A percentile compares a stretch with the other conserved stretches of the same genome.
Conservation (phyloP, 2,113 vertebrate genomes). For the Cricetomys ansorgei region DNA sequence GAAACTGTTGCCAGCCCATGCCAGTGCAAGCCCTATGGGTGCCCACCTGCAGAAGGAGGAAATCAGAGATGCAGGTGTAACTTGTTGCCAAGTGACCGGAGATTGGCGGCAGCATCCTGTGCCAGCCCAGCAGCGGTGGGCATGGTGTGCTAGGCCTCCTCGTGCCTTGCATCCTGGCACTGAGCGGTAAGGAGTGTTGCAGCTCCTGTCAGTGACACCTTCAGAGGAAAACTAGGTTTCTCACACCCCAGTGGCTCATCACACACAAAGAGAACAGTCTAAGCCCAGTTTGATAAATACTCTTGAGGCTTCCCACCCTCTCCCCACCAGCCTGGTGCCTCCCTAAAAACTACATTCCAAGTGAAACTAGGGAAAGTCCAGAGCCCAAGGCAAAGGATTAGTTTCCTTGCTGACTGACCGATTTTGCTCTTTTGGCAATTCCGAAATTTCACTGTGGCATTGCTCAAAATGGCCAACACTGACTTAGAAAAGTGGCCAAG, state of each 20-base stretch:
- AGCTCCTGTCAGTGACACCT: not conserved
- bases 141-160: conserved; percentile 58
- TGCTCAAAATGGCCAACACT: not conserved
- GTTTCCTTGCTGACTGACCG: not conserved
- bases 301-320: fast-evolving
- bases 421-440: not conserved
- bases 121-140: conserved; percentile 63
- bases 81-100: conserved; percentile 78
- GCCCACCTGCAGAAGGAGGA: not conserved
- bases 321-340: not conserved
- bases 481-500: not conserved
- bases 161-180: conserved; percentile 38
- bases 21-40: not conserved
- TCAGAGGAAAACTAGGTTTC: not conserved
- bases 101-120: conserved; percentile 64
- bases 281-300: not conserved
- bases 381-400: not conserved
- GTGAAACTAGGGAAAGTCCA: not conserved
- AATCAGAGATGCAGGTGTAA: conserved; percentile 68
- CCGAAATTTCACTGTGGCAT: not conserved
- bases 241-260: not conserved
- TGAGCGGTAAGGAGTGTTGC: not conserved
- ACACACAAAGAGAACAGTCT: not conserved
- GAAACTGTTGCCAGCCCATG: not conserved
- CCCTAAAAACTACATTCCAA: not conserved